These are phyloP conservation scores for Melanchra persicariae DNA, from an alignment of 2,888 invertebrate species.

Conservation along the genomic window DNA sequence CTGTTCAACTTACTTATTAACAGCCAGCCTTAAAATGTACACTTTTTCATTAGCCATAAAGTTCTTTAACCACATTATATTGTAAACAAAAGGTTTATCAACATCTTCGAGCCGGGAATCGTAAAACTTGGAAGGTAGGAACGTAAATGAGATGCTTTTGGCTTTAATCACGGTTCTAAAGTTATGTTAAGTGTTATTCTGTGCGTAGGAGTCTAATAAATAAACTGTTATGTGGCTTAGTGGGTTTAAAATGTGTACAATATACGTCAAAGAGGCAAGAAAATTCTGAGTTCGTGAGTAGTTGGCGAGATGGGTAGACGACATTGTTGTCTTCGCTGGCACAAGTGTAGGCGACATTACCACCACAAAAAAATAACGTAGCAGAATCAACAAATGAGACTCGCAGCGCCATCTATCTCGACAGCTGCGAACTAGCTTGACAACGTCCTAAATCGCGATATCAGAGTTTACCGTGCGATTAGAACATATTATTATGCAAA, in stretches of 20 bases:
- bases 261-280: neutral
- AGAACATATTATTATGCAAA: too few relatives aligned
- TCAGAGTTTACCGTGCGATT: too few relatives aligned
- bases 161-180: conserved; percentile 41
- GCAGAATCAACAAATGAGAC: too few relatives aligned
- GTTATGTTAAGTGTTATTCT: conserved; percentile 44
- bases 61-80: conserved; percentile 40
- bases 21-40: conserved; percentile 41
- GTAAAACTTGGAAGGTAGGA: conserved; percentile 47
- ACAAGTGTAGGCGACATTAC: too few relatives aligned
- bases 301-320: too few relatives aligned
- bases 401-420: too few relatives aligned
- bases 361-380: too few relatives aligned
- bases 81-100: conserved; percentile 51
- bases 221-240: conserved; percentile 38
- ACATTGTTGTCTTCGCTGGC: too few relatives aligned
- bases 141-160: conserved; percentile 43
- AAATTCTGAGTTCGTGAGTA: neutral
- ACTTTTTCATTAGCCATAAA: conserved; percentile 56
- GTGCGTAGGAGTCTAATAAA: conserved; percentile 7
- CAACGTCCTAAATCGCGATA: too few relatives aligned
- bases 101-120: conserved; percentile 33
- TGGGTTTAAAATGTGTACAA: conserved; percentile 23
- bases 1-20: conserved; percentile 52
- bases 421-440: too few relatives aligned